Conservation (phyloP, 2,888 invertebrate genomes). For the Heliconius aoede region DNA sequence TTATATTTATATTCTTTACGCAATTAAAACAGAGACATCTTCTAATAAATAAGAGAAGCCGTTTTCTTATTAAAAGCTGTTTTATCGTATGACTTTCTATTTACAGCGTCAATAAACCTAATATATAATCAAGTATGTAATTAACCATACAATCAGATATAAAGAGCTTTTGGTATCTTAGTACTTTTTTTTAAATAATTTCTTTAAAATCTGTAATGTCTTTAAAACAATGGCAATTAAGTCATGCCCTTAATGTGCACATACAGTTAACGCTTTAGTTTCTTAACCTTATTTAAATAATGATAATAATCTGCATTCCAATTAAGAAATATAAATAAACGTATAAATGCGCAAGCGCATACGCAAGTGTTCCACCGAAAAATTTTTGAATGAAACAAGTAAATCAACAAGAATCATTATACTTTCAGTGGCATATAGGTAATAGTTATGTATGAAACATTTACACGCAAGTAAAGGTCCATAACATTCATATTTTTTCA, state of each 20-base stretch:
- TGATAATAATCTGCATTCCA: constrained; percentile 30
- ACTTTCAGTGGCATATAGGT: constrained; percentile 27
- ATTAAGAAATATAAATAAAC: constrained; percentile 24
- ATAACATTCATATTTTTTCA: too few species aligned
- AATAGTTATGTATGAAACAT: constrained; percentile 22
- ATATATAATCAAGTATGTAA: background rate
- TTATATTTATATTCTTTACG: constrained; percentile 8
- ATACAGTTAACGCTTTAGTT: constrained; percentile 15
- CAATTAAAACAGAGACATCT: constrained; percentile 19
- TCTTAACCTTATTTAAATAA: constrained; percentile 19
- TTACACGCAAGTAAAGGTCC: constrained; percentile 11
- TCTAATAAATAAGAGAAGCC: constrained; percentile 12
- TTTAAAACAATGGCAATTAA: background rate
- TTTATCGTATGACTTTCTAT: constrained; percentile 12
- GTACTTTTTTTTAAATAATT: background rate
- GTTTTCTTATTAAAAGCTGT: constrained; percentile 10
- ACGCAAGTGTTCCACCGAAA: constrained; percentile 15
- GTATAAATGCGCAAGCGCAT: background rate
- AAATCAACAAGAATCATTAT: constrained; percentile 7
- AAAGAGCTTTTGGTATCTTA: background rate
- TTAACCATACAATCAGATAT: constrained; percentile 8
- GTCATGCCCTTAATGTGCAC: background rate
- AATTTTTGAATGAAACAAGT: constrained; percentile 26
- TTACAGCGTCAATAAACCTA: constrained; percentile 7
- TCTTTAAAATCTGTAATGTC: background rate